Conservation (phyloP, 2,113 vertebrate species). For the Aldabrachelys gigantea region DNA sequence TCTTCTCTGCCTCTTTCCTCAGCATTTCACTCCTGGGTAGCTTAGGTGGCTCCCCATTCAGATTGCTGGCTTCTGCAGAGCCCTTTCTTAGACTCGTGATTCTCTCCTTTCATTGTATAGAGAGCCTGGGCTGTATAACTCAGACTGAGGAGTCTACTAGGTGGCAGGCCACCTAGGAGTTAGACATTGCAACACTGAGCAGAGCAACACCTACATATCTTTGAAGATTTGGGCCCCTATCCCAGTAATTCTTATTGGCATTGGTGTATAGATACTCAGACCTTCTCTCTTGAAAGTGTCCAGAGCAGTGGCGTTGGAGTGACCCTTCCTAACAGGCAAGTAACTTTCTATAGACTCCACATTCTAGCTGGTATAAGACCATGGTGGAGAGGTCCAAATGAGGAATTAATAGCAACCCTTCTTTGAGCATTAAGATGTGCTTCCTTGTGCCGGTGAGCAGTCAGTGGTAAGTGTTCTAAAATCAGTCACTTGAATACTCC, state of each 20-base stretch:
- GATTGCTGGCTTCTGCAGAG: not conserved
- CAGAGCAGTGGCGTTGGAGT: not conserved
- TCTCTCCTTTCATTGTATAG: not conserved
- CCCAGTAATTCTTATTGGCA: not conserved
- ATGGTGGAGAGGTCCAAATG: not conserved
- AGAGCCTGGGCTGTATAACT: not conserved
- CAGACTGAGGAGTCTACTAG: not conserved
- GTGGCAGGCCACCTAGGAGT: not conserved
- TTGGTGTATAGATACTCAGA: not conserved
- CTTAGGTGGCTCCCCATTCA: not conserved
- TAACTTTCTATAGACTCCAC: not conserved
- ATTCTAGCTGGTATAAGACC: not conserved
- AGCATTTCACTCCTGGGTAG: not conserved
- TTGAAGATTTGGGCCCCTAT: not conserved
- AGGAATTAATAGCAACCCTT: not conserved
- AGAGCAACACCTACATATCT: not conserved
- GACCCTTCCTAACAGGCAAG: not conserved
- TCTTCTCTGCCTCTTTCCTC: not conserved
- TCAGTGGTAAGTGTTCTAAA: rapidly evolving
- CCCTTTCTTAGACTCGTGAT: not conserved
- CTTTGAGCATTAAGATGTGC: rapidly evolving
- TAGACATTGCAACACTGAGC: not conserved
- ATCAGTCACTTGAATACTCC: not conserved
- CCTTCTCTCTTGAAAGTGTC: not conserved
- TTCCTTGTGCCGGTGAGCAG: not conserved